Conservation (phyloP, 2,113 vertebrate genomes). For the Uria lomvia region DNA sequence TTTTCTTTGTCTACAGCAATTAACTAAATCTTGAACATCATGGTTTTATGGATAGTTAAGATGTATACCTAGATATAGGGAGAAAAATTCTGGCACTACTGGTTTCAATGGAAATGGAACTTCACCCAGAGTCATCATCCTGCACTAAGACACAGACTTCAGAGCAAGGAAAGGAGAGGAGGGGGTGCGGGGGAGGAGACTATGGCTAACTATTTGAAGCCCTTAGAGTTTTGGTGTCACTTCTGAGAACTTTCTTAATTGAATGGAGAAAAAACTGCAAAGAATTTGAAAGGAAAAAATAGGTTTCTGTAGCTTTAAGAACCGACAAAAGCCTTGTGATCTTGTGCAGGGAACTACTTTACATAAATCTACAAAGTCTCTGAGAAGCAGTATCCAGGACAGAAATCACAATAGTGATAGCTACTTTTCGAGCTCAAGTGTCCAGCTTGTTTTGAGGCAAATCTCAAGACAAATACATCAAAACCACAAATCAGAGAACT, state of each 20-base stretch:
- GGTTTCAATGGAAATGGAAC: neutral
- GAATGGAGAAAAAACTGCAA: neutral
- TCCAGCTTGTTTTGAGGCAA: neutral
- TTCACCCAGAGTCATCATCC: neutral
- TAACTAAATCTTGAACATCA: neutral
- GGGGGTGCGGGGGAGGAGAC: fast-evolving
- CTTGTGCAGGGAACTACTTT: neutral
- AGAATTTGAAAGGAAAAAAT: neutral
- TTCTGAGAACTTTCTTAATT: neutral
- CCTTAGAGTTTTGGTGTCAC: neutral
- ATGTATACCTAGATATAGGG: neutral
- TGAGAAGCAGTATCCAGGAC: neutral
- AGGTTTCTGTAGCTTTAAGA: neutral
- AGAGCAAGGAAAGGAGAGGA: neutral
- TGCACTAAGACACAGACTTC: neutral
- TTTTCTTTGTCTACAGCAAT: neutral
- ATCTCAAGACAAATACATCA: neutral
- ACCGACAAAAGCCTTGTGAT: neutral
- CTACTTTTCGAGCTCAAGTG: neutral
- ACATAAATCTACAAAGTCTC: neutral
- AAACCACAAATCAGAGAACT: neutral
- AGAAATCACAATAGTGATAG: neutral
- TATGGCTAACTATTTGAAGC: neutral
- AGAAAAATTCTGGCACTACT: neutral
- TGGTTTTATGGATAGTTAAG: neutral